Base-by-base conservation (phyloP, 1,140 invertebrate species). In the Wasmannia auropunctata region DNA sequence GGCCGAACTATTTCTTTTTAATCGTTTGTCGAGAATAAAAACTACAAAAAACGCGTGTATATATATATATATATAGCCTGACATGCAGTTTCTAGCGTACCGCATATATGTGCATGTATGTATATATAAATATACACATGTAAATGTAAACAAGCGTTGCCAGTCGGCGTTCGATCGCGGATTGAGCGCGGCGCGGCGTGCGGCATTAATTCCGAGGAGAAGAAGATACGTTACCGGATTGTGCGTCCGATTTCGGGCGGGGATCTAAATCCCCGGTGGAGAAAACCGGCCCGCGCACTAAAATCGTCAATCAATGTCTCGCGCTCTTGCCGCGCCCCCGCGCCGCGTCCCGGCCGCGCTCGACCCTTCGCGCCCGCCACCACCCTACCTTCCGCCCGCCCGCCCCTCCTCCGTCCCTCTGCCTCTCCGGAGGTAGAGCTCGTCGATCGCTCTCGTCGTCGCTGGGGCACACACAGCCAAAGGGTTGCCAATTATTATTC, bases 401-500 rank as follows among this genome's bases (percentile, higher is more conserved):
- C 8, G 11, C 14, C 62, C 25, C 43, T 43, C 54, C 16, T 16
- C 60, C 34, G 5, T 34, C 11, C 49, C 70, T 8, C 28, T 25
- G n/a, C n/a, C 1, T 10, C 31, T 8, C 22, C 34, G n/a, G 25
- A 28, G 28, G 31, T 84, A 56, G n/a, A n/a, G 43, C 43, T 46
- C 60, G 72, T 86, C 85, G 85, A 67, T 62, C 87, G 84, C 51
- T 88, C 51, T 88, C 76, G 72, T 86, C 69, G 65, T 86, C 79
- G 40, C 87, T 74, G 62, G 51, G 40, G 62, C 84, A 83, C 79
- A 37, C 51, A 46, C 84, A 77, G 70, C 76, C 88, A 83, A 89
- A 86, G 63, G 69, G 67, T 86, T 86, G 79, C 86, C 89, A 89
- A 93, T 93, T 93, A 92, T 93, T 92, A 93, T 91, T 91, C 89